Evolutionary conservation across 2,797 vertebrate species (phyloP).

Genomic region (Cyprinodon diabolis): DNA sequence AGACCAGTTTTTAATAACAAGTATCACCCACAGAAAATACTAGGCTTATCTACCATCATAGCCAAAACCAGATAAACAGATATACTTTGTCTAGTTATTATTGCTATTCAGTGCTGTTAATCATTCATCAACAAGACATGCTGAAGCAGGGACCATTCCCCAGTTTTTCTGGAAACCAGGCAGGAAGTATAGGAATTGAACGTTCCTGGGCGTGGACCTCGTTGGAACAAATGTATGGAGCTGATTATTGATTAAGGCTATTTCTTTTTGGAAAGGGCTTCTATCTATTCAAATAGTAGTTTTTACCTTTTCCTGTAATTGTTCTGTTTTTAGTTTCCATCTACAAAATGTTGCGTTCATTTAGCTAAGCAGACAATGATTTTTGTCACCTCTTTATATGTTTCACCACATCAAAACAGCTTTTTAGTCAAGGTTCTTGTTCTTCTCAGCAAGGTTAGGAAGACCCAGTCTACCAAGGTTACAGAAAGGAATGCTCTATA

Average conservation of each 20-base stretch:
- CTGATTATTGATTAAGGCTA: not conserved
- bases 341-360: not conserved
- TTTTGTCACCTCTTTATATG: not conserved
- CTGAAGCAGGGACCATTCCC: too few relatives aligned
- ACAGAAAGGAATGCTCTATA: not conserved
- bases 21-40: not conserved
- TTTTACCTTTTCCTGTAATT: not conserved
- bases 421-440: not conserved
- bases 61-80: not conserved
- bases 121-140: too few relatives aligned
- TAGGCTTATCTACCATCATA: not conserved
- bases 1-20: not conserved
- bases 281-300: not conserved
- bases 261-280: not conserved
- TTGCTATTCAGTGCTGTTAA: too few relatives aligned
- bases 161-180: too few relatives aligned
- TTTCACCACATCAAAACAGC: not conserved
- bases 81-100: not conserved
- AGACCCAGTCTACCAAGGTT: not conserved
- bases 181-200: too few relatives aligned
- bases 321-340: not conserved
- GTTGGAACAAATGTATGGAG: not conserved
- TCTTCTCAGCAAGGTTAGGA: not conserved
- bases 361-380: not conserved
- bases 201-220: too few relatives aligned